Evolutionary conservation across 2,888 invertebrate species (phyloP).

Genomic region (Cataglyphis rosenhaueri): DNA sequence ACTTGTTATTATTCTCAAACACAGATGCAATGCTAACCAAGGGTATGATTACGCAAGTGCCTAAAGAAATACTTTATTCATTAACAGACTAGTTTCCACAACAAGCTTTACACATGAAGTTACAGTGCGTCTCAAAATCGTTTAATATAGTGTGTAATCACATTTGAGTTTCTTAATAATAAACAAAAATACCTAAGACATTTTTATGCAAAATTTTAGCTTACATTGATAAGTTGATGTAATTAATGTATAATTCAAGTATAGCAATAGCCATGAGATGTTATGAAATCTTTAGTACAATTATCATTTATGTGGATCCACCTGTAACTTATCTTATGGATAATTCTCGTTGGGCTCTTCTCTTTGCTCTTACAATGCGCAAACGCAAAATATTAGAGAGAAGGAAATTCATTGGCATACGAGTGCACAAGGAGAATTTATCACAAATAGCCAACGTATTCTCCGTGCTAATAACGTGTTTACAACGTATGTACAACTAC

Average conservation of each 20-base stretch:
- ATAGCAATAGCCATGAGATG: not conserved
- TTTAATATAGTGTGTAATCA: not conserved
- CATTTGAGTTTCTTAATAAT: constrained; percentile 6
- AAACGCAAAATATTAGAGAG: not conserved
- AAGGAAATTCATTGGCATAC: not conserved
- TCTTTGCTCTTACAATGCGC: not conserved
- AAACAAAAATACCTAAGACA: not conserved
- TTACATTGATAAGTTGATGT: not conserved
- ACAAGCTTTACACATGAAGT: not conserved
- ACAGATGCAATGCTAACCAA: not conserved
- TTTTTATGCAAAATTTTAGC: not conserved
- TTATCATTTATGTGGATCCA: not conserved
- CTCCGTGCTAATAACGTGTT: not conserved
- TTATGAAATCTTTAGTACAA: not conserved
- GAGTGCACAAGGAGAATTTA: not conserved
- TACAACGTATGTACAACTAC: not conserved
- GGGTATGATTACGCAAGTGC: constrained; percentile 23
- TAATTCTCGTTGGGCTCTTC: not conserved
- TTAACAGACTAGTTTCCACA: not conserved
- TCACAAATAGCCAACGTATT: not conserved
- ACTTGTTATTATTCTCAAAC: constrained; percentile 22
- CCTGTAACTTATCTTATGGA: not conserved
- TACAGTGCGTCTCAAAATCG: not conserved
- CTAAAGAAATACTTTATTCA: not conserved
- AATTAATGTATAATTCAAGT: not conserved